These are phyloP conservation scores for Dromiciops gliroides DNA, from an alignment of 2,113 vertebrate genomes.

Conservation along the genomic window DNA sequence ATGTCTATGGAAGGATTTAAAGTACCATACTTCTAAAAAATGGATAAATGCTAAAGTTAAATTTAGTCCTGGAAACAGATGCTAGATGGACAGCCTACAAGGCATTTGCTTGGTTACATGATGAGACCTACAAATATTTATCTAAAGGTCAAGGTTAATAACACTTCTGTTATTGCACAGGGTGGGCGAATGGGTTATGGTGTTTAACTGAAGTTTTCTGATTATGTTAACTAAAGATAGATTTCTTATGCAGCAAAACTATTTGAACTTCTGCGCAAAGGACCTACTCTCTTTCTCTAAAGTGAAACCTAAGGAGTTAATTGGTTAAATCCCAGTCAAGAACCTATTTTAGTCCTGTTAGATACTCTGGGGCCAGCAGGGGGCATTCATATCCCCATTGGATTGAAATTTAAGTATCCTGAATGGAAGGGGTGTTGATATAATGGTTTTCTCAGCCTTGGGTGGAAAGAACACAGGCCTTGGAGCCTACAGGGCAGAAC, in stretches of 20 bases:
- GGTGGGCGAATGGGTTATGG: not conserved
- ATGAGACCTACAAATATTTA: not conserved
- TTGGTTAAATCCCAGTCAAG: not conserved
- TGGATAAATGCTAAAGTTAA: not conserved
- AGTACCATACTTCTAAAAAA: not conserved
- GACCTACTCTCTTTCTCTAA: not conserved
- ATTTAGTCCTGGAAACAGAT: not conserved
- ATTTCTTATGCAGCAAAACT: not conserved
- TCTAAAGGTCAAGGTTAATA: not conserved
- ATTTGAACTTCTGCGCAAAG: not conserved
- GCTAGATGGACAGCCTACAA: not conserved
- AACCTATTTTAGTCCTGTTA: not conserved
- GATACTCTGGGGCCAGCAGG: not conserved
- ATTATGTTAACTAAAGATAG: not conserved
- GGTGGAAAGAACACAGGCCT: not conserved
- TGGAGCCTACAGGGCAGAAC: not conserved
- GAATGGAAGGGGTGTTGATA: not conserved
- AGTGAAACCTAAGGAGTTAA: not conserved
- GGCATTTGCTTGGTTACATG: not conserved
- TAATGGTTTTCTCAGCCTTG: not conserved
- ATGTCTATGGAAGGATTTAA: not conserved
- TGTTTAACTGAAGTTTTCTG: not conserved
- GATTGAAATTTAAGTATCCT: not conserved
- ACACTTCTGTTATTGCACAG: not conserved
- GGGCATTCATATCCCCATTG: not conserved